phyloP scores from a whole-genome alignment of 64 coral and sea anemone genomes.

The Montipora efflorescens region DNA sequence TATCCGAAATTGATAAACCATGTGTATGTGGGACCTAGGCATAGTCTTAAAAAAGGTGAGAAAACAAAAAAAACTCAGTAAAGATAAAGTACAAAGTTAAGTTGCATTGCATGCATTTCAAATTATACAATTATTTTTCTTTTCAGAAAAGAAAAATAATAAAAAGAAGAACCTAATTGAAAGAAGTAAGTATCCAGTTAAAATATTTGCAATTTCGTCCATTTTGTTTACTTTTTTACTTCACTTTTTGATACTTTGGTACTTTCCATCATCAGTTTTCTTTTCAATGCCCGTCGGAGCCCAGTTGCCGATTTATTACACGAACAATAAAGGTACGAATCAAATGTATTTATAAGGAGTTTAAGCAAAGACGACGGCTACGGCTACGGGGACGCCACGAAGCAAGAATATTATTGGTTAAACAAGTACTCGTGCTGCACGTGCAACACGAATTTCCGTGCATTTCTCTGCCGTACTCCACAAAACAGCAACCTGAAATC shows the following conservation, averaged over 20 bases:
- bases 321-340: slow-evolving; percentile 30
- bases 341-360: too few species aligned
- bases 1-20: slow-evolving; percentile 16
- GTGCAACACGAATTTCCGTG: too few species aligned
- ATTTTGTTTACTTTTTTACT: too few species aligned
- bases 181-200: slow-evolving; percentile 67
- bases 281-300: slow-evolving; percentile 86
- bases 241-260: not conserved
- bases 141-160: slow-evolving; percentile 33
- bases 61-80: not conserved
- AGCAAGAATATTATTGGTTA: too few species aligned
- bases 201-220: not conserved
- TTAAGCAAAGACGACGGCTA: too few species aligned
- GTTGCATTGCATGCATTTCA: too few species aligned
- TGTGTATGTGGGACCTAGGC: not conserved
- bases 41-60: slow-evolving; percentile 10
- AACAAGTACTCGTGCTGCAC: too few species aligned
- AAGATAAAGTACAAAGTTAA: not conserved
- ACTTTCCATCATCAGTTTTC: slow-evolving; percentile 75
- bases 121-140: not conserved
- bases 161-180: slow-evolving; percentile 77
- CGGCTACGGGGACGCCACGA: too few species aligned
- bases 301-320: slow-evolving; percentile 75
- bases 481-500: too few species aligned
- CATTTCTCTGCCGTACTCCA: too few species aligned